These are phyloP conservation scores for Leiothrix lutea DNA, from an alignment of 2,113 vertebrate genomes.

Conservation along the genomic window DNA sequence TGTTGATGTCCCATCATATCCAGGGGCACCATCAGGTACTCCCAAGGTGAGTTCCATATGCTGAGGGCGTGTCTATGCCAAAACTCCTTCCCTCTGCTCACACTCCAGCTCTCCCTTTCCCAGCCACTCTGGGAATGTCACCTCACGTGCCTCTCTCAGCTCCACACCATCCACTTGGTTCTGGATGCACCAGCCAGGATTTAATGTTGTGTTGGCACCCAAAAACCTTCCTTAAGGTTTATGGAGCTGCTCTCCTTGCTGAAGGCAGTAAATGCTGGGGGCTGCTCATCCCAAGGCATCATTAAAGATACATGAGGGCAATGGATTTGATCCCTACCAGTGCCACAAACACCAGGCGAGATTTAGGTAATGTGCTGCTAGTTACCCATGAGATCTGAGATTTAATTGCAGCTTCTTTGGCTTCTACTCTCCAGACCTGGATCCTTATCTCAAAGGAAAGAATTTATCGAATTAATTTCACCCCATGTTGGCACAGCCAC, in stretches of 20 bases:
- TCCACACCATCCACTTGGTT: background rate
- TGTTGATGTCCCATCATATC: background rate
- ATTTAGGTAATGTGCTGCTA: background rate
- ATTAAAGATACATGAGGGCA: background rate
- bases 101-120: rapidly evolving
- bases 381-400: background rate
- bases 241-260: background rate
- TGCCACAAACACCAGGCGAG: background rate
- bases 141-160: background rate
- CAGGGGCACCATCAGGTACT: background rate
- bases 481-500: background rate
- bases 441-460: background rate
- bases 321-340: background rate
- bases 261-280: background rate
- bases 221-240: background rate
- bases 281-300: background rate
- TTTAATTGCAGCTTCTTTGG: constrained; percentile 14
- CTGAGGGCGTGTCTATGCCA: background rate
- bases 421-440: background rate
- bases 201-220: background rate
- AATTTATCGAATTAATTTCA: constrained; percentile 7
- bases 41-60: background rate
- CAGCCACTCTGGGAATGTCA: rapidly evolving
- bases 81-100: background rate
- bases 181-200: background rate